Evolutionary conservation across 2,113 vertebrate species (phyloP).

Genomic region (Hydrochoerus hydrochaeris): DNA sequence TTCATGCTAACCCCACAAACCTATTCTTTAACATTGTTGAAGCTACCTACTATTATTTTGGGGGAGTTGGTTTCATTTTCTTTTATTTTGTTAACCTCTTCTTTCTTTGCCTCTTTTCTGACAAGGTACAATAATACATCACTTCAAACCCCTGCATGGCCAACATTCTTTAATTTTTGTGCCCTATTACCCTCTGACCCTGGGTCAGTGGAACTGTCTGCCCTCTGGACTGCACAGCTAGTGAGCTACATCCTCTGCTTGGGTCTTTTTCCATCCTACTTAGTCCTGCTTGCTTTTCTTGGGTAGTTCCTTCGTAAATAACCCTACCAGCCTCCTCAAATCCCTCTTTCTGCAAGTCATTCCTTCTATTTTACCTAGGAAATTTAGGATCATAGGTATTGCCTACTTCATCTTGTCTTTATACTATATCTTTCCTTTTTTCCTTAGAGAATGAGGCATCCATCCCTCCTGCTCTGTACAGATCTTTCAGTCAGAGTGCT

Average conservation of each 20-base stretch:
- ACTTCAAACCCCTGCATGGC: neutral
- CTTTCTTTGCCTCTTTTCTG: constrained; percentile 48
- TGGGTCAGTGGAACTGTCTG: neutral
- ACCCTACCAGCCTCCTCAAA: neutral
- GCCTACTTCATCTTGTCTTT: neutral
- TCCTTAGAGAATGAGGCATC: neutral
- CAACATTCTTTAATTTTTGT: neutral
- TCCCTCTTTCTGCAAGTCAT: neutral
- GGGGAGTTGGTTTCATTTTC: neutral
- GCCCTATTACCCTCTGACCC: neutral
- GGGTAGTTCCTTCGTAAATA: neutral
- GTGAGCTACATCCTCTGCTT: neutral
- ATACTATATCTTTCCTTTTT: neutral
- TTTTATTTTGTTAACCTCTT: neutral
- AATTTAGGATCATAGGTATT: neutral
- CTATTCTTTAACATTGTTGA: neutral
- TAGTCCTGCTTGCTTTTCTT: neutral
- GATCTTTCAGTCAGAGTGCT: neutral
- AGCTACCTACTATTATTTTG: neutral
- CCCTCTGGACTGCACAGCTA: neutral
- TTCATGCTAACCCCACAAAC: neutral
- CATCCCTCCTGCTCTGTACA: neutral
- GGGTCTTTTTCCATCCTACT: neutral
- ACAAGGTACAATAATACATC: neutral
- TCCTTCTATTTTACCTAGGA: neutral